Percentiles rank a stretch among this genome's conserved stretches.
Evolutionary conservation across 2,113 vertebrate species (phyloP).

Genomic region (Campylomormyrus numenius): DNA sequence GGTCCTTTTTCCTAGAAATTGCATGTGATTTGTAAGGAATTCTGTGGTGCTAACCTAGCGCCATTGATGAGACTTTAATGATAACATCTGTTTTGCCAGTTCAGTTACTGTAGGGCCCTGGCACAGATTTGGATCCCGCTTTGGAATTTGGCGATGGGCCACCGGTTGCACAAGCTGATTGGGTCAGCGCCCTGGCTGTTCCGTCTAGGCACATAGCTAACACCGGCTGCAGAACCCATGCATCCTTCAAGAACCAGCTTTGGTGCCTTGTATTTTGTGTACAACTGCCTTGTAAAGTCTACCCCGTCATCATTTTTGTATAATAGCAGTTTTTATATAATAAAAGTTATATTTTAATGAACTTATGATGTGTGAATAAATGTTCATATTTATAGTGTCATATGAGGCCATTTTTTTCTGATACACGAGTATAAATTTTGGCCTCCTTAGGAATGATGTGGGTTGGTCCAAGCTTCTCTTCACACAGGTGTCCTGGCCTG

Average conservation of each 20-base stretch:
- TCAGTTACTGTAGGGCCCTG: background rate
- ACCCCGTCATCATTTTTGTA: conserved; percentile 49
- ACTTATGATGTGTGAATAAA: background rate
- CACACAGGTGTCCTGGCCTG: background rate
- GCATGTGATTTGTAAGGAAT: background rate
- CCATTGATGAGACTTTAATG: background rate
- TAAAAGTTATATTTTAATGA: conserved; percentile 71
- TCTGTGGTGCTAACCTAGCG: background rate
- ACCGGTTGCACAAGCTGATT: background rate
- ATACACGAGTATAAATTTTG: background rate
- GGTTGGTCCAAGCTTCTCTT: background rate
- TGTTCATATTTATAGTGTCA: background rate
- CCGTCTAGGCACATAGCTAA: background rate
- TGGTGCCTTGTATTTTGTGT: conserved; percentile 29
- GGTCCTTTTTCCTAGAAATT: background rate
- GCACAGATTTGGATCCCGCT: background rate
- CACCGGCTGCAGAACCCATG: background rate
- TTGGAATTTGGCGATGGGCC: background rate
- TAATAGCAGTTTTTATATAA: conserved; percentile 67
- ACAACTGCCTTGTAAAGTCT: conserved; percentile 55
- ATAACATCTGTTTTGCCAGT: background rate
- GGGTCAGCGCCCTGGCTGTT: background rate
- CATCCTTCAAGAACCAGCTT: background rate
- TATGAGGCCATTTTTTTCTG: background rate
- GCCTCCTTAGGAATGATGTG: background rate